Evolutionary conservation across 2,113 vertebrate genomes (phyloP), one percentile per base, ranked within the genome.

Genomic region (Sturnus vulgaris): DNA sequence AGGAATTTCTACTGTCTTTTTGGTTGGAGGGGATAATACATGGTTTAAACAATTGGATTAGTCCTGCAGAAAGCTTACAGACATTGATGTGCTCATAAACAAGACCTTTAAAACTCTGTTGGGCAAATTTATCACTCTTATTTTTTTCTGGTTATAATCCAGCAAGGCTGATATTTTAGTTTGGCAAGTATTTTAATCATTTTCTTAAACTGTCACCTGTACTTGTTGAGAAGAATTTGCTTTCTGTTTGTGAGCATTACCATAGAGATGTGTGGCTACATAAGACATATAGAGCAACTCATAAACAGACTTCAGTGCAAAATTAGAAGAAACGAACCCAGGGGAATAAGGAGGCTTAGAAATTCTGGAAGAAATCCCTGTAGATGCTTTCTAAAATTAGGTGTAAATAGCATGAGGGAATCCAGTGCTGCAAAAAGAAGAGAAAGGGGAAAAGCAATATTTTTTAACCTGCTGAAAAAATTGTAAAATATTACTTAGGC

Each of bases 221-320:
- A 60, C 10, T 59, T 40, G 2, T 31, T 64, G 49, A 68, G 31
- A 82, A 79, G 33, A 76, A 76, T 66, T 81, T 92, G 3, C 33
- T 63, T 87, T 50, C 25, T 64, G 19, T 79, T 93, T 79, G 30
- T 22, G 37, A 18, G 40, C 49, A 52, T 23, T 64, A 22, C 21
- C 1, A 1, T 15, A 60, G 52, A 42, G 15, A 31, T 39, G 18
- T 0, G 0, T 59, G 66, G 33, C 44, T 79, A 30, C 7, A 0
- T 37, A 11, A 59, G 27, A 28, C 56, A 15, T 20, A 22, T 12
- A 15, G 5, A 76, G 35, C 5, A 66, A 17, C 35, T 64, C 19
- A 4, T 31, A 11, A 21, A 19, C 7, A 42, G 56, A 63, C 3
- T 75, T 27, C 33, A 55, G 7, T 33, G 5, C 20, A 66, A 71